Evolutionary conservation across 1,140 invertebrate genomes (phyloP).

Genomic region (Cylas formicarius): DNA sequence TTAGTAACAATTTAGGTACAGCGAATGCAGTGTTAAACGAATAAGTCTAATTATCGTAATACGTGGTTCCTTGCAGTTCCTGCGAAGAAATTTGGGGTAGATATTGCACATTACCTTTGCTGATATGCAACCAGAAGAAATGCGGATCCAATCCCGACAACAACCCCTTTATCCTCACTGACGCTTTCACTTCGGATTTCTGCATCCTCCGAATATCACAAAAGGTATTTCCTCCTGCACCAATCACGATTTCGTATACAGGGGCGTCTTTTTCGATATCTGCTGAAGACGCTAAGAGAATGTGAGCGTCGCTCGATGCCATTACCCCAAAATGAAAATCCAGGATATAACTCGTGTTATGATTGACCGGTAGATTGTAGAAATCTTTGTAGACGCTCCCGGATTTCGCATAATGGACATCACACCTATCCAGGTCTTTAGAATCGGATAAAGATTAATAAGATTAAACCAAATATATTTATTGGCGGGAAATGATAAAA

Average conservation of each 20-base stretch:
- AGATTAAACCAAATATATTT: no score
- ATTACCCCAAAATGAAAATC: conserved; percentile 53
- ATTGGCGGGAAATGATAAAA: no score
- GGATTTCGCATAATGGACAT: conserved; percentile 43
- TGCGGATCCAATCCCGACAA: conserved; percentile 46
- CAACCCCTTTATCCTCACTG: conserved; percentile 44
- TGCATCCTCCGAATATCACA: conserved; percentile 50
- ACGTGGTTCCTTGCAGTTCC: no score
- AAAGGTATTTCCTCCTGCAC: conserved; percentile 52
- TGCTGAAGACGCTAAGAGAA: conserved; percentile 44
- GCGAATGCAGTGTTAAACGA: background rate
- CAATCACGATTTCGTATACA: conserved; percentile 57
- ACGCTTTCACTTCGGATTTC: conserved; percentile 44
- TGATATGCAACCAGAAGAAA: conserved; percentile 51
- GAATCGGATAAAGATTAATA: no score
- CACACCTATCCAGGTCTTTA: conserved; percentile 42
- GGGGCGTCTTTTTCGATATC: conserved; percentile 40
- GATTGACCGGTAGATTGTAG: conserved; percentile 37
- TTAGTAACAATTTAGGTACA: no score
- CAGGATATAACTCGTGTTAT: no score
- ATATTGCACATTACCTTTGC: conserved; percentile 43
- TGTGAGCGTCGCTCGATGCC: conserved; percentile 52
- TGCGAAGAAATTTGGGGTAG: no score
- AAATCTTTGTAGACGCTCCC: conserved; percentile 47
- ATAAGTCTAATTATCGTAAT: background rate